Evolutionary conservation across 2,888 invertebrate species (phyloP), one percentile per base, ranked within the genome.

Genomic region (Sesia bembeciformis): DNA sequence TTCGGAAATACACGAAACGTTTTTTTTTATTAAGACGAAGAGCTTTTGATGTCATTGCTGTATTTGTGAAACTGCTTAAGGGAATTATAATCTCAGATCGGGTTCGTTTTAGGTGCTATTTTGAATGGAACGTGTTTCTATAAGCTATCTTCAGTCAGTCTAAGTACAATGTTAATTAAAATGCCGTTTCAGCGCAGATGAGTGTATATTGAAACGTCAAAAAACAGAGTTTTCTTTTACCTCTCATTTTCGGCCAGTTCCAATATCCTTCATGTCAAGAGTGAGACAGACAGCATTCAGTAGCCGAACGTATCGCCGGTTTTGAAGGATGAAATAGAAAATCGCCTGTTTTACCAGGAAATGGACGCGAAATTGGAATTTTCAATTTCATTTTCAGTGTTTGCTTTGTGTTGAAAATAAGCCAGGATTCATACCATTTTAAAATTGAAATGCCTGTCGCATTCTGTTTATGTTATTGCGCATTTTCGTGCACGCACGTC

Each of bases 151-250:
- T 40, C 40, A 40, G 8, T 7, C 7, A 50, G 61, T 70, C 68
- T 66, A 23, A 60, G 61, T 63, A 56, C 67, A 62, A 66, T 68
- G 71, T 78, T 81, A 82, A 83, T 84, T 81, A 79, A 79, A 70
- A 67, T 60, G 66, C 69, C 65, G 71, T 66, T 72, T 72, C 69
- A 66, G 62, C 62, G 70, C 66, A 77, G 82, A 78, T 81, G 86
- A 87, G 85, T 87, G 86, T 84, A 87, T 87, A 87, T 87, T 84
- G 88, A 81, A 86, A 85, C 68, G 87, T 88, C 88, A 84, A 80
- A 83, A 23, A 81, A 78, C 78, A 74, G 71, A 72, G 75, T 76
- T 84, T 87, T 84, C 86, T 88, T 88, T 87, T 87, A 72, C 79
- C 79, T 84, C 79, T 84, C 79, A 86, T 88, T 88, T 84, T 83